Conservation (phyloP, 1,140 invertebrate genomes). For the Heliconius melpomene region DNA sequence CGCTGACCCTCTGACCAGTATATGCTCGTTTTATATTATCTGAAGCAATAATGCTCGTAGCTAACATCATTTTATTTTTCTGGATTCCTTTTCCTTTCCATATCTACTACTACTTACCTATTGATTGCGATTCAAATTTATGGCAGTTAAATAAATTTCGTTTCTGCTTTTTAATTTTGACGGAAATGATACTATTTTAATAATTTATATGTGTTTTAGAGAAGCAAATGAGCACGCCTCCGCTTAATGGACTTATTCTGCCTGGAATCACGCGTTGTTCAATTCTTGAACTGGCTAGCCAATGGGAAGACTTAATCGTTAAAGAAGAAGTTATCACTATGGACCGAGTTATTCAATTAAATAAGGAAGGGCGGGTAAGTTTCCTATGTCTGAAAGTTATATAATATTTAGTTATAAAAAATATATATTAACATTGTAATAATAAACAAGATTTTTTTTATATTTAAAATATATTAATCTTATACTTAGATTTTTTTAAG, state of each 20-base stretch:
- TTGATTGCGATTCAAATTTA: neutral
- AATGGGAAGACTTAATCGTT: constrained; percentile 95
- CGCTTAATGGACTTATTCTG: constrained; percentile 94
- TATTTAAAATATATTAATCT: neutral
- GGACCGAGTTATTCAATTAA: constrained; percentile 88
- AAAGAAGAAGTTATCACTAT: constrained; percentile 93
- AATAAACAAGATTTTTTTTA: too few relatives aligned
- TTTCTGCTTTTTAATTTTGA: constrained; percentile 12
- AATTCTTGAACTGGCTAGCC: constrained; percentile 89
- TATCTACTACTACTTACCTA: neutral
- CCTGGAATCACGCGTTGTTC: constrained; percentile 96
- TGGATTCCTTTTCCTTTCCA: constrained; percentile 14
- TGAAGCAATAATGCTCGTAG: constrained; percentile 67
- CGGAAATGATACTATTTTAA: neutral
- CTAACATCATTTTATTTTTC: constrained; percentile 61
- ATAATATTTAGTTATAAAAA: neutral
- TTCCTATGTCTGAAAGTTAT: neutral
- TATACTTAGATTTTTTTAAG: neutral
- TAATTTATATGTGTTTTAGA: constrained; percentile 81
- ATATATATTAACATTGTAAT: too few relatives aligned
- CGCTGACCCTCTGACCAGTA: constrained; percentile 66
- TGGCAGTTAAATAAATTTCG: neutral
- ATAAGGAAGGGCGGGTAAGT: constrained; percentile 91
- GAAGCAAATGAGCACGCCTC: constrained; percentile 96
- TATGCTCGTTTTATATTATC: constrained; percentile 65